Base-by-base conservation (phyloP, 2,888 invertebrate species). In the Lamellibrachia columna region DNA sequence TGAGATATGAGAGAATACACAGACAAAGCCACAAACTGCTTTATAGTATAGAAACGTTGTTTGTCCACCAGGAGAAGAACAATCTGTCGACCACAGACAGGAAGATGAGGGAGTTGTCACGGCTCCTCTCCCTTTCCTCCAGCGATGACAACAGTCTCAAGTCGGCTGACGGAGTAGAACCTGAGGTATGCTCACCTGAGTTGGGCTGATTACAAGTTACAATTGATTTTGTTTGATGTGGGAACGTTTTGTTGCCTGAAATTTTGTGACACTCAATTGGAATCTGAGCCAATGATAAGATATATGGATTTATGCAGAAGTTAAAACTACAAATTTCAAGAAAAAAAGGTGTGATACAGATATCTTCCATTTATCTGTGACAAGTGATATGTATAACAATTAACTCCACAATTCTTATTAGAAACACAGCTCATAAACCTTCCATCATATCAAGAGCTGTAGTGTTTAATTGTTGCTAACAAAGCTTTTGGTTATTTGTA, bases 81-180 rank as follows among this genome's bases (percentile, higher is more conserved):
- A 91, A 90, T 58, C 92, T 93, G 90, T 91, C 93, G 7, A 91
- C 53, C 53, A 93, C 93, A 11, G 93, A 93, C 90, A 92, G 92
- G 92, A 92, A 92, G 75, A 93, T 93, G 52, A 60, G 92, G 91
- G 93, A 93, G 52, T 91, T 93, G 15, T 91, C 93, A 3, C 91
- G 93, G 52, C 90, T 93, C 22, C 91, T 93, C 28, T 90, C 92
- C 52, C 15, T 75, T 6, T 75, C 75, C 75, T 75, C 75, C 3
- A n/a, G 75, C 0, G 75, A 75, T 22, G 75, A 75, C 75, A 75
- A 75, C 75, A 75, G 75, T 75, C 75, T 75, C 75, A 75, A 75
- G 22, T 75, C 55, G 98, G 98, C 95, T 1, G 90, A 91, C 55
- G 91, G 91, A 28, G 52, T 91, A 58, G 91, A 91, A 4, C 9